Evolutionary conservation across 2,888 invertebrate species (phyloP).

Genomic region (Plutella xylostella): DNA sequence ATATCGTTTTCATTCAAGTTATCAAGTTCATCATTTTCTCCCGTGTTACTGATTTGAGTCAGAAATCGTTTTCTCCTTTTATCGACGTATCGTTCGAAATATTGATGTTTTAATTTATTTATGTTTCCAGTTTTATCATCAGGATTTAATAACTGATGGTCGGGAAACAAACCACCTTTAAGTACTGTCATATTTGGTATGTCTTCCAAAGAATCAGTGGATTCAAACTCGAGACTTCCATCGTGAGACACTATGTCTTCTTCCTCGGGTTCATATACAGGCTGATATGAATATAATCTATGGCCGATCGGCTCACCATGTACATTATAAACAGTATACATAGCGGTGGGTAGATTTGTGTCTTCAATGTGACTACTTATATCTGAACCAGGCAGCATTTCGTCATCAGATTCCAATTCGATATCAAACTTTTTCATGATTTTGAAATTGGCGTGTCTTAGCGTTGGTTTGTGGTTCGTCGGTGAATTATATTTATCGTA

Average conservation of each 20-base stretch:
- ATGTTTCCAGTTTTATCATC: slow-evolving; percentile 27
- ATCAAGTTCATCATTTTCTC: slow-evolving; percentile 20
- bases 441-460: slow-evolving; percentile 58
- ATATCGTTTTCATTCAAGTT: slow-evolving; percentile 30
- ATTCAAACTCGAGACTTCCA: slow-evolving; percentile 41
- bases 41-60: slow-evolving; percentile 28
- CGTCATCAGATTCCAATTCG: slow-evolving; percentile 36
- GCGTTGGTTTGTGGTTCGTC: slow-evolving; percentile 44
- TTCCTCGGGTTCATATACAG: slow-evolving; percentile 58
- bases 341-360: slow-evolving; percentile 51
- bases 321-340: slow-evolving; percentile 57
- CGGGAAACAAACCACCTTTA: slow-evolving; percentile 53
- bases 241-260: slow-evolving; percentile 38
- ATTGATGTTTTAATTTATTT: slow-evolving; percentile 54
- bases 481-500: slow-evolving; percentile 59
- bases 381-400: slow-evolving; percentile 31
- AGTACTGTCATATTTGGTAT: slow-evolving; percentile 47
- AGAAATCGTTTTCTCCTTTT: slow-evolving; percentile 51
- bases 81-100: slow-evolving; percentile 56
- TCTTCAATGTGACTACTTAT: slow-evolving; percentile 23
- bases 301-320: slow-evolving; percentile 64
- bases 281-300: slow-evolving; percentile 56
- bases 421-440: slow-evolving; percentile 57
- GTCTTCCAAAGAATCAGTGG: slow-evolving; percentile 32
- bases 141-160: slow-evolving; percentile 32